These are phyloP conservation scores for Melitaea athalia DNA, from an alignment of 2,888 invertebrate species.

Conservation along the genomic window DNA sequence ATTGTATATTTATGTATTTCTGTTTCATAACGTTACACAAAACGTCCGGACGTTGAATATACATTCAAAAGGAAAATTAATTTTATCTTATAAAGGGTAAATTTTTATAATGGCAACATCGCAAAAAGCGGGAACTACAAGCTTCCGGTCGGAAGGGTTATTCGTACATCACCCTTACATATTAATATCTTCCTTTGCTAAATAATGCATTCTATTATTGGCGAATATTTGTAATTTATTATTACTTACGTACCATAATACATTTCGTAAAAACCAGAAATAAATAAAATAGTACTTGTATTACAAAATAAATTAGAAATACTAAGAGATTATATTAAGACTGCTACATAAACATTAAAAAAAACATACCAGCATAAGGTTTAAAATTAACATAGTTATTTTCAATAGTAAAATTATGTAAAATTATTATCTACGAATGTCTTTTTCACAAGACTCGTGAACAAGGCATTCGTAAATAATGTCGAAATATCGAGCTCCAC, in stretches of 20 bases:
- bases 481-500: too few relatives aligned
- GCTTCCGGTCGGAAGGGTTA: slow-evolving; percentile 52
- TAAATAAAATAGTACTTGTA: background rate
- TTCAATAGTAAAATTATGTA: too few relatives aligned
- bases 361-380: too few relatives aligned
- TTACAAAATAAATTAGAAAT: too few relatives aligned
- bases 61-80: slow-evolving; percentile 10
- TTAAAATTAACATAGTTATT: too few relatives aligned
- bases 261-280: slow-evolving; percentile 5
- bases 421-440: too few relatives aligned
- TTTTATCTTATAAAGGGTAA: slow-evolving; percentile 23
- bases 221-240: slow-evolving; percentile 43
- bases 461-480: too few relatives aligned
- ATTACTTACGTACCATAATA: background rate
- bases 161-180: slow-evolving; percentile 44
- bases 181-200: slow-evolving; percentile 45
- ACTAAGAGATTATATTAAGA: too few relatives aligned
- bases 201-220: slow-evolving; percentile 42
- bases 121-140: slow-evolving; percentile 45
- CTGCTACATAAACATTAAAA: too few relatives aligned
- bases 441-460: too few relatives aligned
- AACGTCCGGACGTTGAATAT: background rate
- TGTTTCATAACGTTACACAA: background rate
- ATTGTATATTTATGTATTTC: background rate
- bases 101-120: slow-evolving; percentile 40